These are phyloP conservation scores for Cephus runcator DNA, from an alignment of 2,888 invertebrate species.

Conservation along the genomic window DNA sequence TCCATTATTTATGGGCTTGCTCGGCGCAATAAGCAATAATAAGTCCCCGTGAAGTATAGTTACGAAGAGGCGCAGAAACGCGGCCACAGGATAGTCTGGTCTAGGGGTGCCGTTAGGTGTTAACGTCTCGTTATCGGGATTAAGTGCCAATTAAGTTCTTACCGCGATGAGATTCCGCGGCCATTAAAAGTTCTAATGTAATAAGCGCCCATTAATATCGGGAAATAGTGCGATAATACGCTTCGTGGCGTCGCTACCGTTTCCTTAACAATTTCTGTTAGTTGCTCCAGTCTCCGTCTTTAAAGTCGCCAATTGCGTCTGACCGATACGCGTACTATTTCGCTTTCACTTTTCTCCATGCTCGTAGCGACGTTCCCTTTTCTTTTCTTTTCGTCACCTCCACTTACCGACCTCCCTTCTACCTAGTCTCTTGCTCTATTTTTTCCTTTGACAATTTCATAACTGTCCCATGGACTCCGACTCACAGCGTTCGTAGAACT, in stretches of 20 bases:
- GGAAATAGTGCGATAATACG: neutral
- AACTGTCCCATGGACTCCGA: neutral
- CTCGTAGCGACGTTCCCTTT: neutral
- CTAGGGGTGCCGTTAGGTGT: slow-evolving; percentile 28
- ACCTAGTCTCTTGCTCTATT: neutral
- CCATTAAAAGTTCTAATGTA: slow-evolving; percentile 51
- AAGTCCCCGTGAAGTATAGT: neutral
- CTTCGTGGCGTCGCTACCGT: neutral
- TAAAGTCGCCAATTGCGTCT: neutral
- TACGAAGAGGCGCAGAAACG: neutral
- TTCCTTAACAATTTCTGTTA: neutral
- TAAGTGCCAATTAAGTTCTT: slow-evolving; percentile 56
- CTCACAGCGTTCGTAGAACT: neutral
- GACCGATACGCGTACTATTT: neutral
- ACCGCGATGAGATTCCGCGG: slow-evolving; percentile 46
- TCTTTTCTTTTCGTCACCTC: neutral
- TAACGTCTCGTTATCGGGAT: slow-evolving; percentile 52
- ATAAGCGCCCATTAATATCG: slow-evolving; percentile 47
- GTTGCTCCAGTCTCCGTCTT: neutral
- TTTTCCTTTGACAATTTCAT: neutral
- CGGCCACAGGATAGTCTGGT: neutral
- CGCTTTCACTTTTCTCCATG: neutral
- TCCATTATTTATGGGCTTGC: slow-evolving; percentile 4
- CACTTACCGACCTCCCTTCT: neutral
- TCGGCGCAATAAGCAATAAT: neutral